A percentile compares a stretch with the other conserved stretches of the same genome.
These are phyloP conservation scores for Epirrhoe alternata DNA, from an alignment of 2,888 invertebrate species.

Conservation along the genomic window DNA sequence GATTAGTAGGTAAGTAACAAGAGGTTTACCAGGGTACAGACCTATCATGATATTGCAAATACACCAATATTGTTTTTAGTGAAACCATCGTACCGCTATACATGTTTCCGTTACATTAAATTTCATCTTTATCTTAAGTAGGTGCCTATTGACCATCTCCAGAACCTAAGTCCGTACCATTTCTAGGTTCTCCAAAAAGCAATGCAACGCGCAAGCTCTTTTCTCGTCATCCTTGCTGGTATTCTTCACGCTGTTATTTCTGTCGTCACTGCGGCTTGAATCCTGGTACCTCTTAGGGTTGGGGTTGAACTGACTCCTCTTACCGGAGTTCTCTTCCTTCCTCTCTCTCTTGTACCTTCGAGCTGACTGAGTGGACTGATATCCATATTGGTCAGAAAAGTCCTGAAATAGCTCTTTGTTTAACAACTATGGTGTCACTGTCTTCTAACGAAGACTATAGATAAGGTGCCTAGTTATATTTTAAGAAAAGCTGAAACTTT, in stretches of 20 bases:
- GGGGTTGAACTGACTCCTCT: slow-evolving; percentile 77
- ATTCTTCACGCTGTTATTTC: slow-evolving; percentile 59
- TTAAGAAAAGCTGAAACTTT: no score
- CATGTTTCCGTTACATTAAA: no score
- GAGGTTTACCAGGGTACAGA: no score
- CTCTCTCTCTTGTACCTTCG: slow-evolving; percentile 68
- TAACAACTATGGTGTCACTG: no score
- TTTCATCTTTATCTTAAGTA: no score
- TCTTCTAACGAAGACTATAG: no score
- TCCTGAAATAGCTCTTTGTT: slow-evolving; percentile 45
- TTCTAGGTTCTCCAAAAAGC: slow-evolving; percentile 88
- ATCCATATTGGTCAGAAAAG: slow-evolving; percentile 53
- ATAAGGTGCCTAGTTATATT: no score
- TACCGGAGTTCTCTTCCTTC: slow-evolving; percentile 69
- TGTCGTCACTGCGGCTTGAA: slow-evolving; percentile 55
- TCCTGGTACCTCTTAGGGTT: slow-evolving; percentile 62
- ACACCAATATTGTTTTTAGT: no score
- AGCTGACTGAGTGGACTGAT: slow-evolving; percentile 56
- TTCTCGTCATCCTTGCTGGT: slow-evolving; percentile 56
- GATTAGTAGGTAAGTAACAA: no score
- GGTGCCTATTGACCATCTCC: no score
- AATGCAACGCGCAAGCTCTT: slow-evolving; percentile 87
- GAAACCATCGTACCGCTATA: no score
- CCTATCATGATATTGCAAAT: no score
- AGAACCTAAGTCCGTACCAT: slow-evolving; percentile 79